A percentile compares a stretch with the other conserved stretches of the same genome.
These are phyloP conservation scores for Montipora foliosa DNA, from an alignment of 64 coral and sea anemone species.

Conservation along the genomic window DNA sequence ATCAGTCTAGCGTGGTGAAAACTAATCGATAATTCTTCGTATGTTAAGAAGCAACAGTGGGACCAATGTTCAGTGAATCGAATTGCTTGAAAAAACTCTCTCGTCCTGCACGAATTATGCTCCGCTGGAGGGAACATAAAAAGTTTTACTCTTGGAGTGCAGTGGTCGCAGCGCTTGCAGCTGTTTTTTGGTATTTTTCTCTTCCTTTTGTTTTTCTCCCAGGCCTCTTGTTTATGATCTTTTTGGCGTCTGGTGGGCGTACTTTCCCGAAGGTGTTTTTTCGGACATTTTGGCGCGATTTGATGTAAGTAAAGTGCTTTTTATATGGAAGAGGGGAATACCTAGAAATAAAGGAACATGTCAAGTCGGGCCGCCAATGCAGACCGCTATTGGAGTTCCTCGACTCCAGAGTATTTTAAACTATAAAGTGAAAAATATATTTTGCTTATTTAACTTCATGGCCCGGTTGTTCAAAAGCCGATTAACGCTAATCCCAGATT, in stretches of 20 bases:
- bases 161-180: background rate
- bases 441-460: no score
- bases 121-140: background rate
- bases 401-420: no score
- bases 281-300: constrained; percentile 65
- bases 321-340: background rate
- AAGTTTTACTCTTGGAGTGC: constrained; percentile 15
- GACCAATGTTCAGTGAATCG: background rate
- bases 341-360: no score
- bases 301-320: constrained; percentile 35
- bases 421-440: no score
- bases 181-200: constrained; percentile 1
- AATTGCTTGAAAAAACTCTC: constrained; percentile 43
- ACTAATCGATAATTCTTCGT: constrained; percentile 25
- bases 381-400: no score
- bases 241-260: constrained; percentile 67
- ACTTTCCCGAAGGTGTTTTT: constrained; percentile 68
- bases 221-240: constrained; percentile 29
- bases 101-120: constrained; percentile 37
- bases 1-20: background rate
- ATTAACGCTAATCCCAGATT: no score
- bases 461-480: no score
- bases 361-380: no score
- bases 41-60: no score
- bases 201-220: constrained; percentile 35